Evolutionary conservation across 2,797 vertebrate species (phyloP).

Genomic region (Argentina silus): DNA sequence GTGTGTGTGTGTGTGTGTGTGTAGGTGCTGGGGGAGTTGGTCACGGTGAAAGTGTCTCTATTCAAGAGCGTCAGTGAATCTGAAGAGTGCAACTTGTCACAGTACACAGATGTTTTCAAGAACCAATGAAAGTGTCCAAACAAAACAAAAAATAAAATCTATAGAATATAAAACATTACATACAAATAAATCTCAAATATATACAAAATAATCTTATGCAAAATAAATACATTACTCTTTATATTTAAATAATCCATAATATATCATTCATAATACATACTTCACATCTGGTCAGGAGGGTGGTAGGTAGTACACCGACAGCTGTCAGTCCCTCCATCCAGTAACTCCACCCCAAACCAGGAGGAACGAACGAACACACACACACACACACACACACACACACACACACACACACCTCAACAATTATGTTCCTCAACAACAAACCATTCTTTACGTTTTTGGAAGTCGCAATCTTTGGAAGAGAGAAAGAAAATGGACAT

Average conservation of each 20-base stretch:
- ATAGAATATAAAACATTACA: constrained; percentile 42
- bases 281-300: constrained; percentile 33
- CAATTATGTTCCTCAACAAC: neutral
- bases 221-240: constrained; percentile 35
- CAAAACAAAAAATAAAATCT: constrained; percentile 26
- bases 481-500: constrained; percentile 9
- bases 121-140: neutral
- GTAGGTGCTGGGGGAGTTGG: constrained; percentile 4
- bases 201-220: constrained; percentile 36
- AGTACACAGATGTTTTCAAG: constrained; percentile 8
- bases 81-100: constrained; percentile 13
- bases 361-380: neutral
- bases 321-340: constrained; percentile 1
- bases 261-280: constrained; percentile 35
- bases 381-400: neutral
- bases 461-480: constrained; percentile 48
- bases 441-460: neutral
- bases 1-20: constrained; percentile 28
- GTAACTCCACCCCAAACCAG: neutral
- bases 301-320: constrained; percentile 15
- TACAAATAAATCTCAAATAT: constrained; percentile 30
- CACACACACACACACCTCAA: neutral
- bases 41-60: constrained; percentile 1
- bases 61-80: constrained; percentile 21
- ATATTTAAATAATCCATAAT: constrained; percentile 41